Base-by-base conservation (phyloP, 1,140 invertebrate genomes). In the Macrostomum lignano region DNA sequence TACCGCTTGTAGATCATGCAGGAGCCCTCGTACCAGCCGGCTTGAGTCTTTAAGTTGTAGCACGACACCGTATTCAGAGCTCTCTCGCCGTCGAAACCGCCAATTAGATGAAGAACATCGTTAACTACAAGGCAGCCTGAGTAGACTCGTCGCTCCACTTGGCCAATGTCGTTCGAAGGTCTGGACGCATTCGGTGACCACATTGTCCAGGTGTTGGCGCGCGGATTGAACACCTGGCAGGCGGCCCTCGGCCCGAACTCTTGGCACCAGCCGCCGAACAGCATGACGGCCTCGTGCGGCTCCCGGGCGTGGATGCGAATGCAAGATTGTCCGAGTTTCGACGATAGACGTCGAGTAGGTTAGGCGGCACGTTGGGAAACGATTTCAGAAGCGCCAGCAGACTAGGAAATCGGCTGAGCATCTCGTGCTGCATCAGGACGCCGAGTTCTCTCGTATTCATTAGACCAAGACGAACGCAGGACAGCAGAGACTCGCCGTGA, bases 71-170 rank as follows among this genome's bases (percentile, higher is more conserved):
- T 17, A 14, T 24, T 20, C 7, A 33, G 19, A 10, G 32, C 32
- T 25, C 26, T 33, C 3, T 14, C 19, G 0, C 69, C 68, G 41
- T 69, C 64, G 37, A 67, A 70, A 1, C 68, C 70, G 4, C 71
- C 71, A 19, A 73, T 65, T 0, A 72, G 55, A 40, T 69, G 71
- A 21, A 73, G 71, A 13, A 65, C 40, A 36, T 66, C 65, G 41
- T 69, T 46, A 2, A 73, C 46, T 1, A 70, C 66, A 0, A 65
- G 67, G 0, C 65, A 66, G 4, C 69, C 71, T 38, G 73, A 71
- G 43, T 73, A 73, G 15, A 70, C 69, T 38, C 72, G 47, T 33
- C 20, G 24, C 3, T 7, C 11, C 10, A 33, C 26, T 4, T 33
- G 14, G 5, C 19, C 6, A 20, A 30, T 5, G 11, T 6, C 20